These are phyloP conservation scores for Pionites leucogaster DNA, from an alignment of 2,113 vertebrate species.

Conservation along the genomic window DNA sequence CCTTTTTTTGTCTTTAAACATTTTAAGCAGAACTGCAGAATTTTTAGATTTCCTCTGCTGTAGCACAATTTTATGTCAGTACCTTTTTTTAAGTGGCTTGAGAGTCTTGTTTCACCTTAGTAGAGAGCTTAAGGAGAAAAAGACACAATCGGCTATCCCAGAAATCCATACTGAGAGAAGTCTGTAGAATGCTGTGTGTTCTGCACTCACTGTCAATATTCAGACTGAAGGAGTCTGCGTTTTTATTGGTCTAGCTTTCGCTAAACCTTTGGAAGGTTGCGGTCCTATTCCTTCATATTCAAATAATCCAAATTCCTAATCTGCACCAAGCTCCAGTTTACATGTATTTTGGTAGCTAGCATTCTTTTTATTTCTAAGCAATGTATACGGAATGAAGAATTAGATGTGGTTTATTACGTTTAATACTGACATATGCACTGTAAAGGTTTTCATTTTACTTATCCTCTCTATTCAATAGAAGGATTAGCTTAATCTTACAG, in stretches of 20 bases:
- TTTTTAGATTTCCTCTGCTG: background rate
- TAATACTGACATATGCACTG: background rate
- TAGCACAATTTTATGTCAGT: background rate
- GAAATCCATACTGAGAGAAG: background rate
- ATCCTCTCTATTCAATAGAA: background rate
- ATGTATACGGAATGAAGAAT: background rate
- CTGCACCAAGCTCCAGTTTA: background rate
- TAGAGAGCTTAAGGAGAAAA: background rate
- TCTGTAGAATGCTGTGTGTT: background rate
- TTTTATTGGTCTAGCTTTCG: background rate
- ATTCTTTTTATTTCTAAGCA: slow-evolving; percentile 3
- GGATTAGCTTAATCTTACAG: slow-evolving; percentile 43
- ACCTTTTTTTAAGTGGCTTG: background rate
- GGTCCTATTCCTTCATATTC: background rate
- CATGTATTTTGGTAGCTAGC: background rate
- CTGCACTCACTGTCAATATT: background rate
- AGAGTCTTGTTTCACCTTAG: background rate
- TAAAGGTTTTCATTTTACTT: slow-evolving; percentile 16
- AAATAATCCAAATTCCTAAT: background rate
- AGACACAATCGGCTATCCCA: background rate
- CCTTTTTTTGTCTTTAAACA: background rate
- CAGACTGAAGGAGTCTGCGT: background rate
- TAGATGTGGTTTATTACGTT: background rate
- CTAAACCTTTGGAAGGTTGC: background rate
- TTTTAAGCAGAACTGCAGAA: background rate